phyloP scores from a whole-genome alignment of 2,113 vertebrate genomes.

The Crocuta crocuta region DNA sequence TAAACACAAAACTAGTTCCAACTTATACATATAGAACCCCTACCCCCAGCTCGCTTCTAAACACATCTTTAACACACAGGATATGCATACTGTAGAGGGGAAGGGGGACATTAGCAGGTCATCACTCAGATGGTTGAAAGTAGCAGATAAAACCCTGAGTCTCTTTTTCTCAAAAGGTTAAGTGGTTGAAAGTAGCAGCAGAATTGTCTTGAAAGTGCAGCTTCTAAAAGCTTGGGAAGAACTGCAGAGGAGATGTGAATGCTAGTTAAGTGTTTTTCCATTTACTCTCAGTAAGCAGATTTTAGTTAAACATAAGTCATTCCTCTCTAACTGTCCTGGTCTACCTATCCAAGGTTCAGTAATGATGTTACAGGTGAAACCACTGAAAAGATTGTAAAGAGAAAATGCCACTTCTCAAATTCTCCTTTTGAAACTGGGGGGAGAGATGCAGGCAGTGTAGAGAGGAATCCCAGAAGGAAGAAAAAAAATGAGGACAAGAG shows the following conservation, averaged over 20 bases:
- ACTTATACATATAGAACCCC: background rate
- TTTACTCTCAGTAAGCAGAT: background rate
- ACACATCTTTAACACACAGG: background rate
- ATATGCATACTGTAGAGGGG: fast-evolving
- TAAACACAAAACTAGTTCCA: background rate
- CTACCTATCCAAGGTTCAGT: background rate
- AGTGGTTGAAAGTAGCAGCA: background rate
- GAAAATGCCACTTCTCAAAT: background rate
- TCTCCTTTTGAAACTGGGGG: background rate
- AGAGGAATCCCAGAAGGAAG: background rate
- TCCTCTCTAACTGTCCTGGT: background rate
- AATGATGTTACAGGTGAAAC: background rate
- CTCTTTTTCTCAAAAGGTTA: background rate
- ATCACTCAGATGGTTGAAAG: background rate
- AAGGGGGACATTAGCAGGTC: background rate
- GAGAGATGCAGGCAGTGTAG: background rate
- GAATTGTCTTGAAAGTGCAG: background rate
- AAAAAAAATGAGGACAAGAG: background rate
- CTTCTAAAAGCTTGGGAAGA: background rate
- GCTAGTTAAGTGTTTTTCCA: background rate
- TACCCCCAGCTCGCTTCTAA: background rate
- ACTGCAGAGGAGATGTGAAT: background rate
- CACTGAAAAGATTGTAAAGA: background rate
- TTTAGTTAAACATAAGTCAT: background rate
- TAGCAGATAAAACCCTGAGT: background rate